Conservation (phyloP, 1,140 invertebrate genomes). For the Macrobrachium rosenbergii region DNA sequence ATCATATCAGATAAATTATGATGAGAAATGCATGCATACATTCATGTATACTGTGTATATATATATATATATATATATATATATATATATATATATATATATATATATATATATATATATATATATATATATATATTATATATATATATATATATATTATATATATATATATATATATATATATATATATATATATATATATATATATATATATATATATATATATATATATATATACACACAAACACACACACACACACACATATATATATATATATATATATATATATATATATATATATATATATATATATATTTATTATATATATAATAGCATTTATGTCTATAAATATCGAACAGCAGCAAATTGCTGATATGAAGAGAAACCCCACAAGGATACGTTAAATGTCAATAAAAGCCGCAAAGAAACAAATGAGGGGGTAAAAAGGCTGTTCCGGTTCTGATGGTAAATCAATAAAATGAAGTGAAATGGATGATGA, state of each 20-base stretch:
- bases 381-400: no score
- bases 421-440: no score
- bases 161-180: not conserved
- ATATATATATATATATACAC: not conserved
- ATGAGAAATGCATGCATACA: not conserved
- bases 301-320: not conserved
- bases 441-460: no score
- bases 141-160: not conserved
- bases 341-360: no score
- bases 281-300: not conserved
- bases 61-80: slow-evolving; percentile 10
- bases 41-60: slow-evolving; percentile 4
- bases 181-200: slow-evolving; percentile 3
- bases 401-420: no score
- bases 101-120: not conserved
- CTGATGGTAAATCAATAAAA: no score
- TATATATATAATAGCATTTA: no score
- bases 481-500: no score
- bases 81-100: not conserved
- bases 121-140: not conserved
- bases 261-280: not conserved
- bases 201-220: not conserved
- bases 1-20: no score
- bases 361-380: no score
- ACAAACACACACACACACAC: no score